phyloP scores from a whole-genome alignment of 2,797 vertebrate species.

The Salarias fasciatus region DNA sequence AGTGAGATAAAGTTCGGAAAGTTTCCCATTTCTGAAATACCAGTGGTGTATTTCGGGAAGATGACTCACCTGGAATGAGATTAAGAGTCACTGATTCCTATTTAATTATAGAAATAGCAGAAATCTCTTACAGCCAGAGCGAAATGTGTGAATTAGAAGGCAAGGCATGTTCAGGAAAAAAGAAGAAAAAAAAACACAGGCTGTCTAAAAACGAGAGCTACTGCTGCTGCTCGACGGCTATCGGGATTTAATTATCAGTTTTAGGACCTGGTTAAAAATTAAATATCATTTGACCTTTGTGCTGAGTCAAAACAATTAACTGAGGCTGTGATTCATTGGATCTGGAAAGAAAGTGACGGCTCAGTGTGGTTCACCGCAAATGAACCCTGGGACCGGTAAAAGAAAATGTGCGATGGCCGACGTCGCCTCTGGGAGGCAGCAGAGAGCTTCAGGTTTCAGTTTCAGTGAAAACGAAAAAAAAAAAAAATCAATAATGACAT shows the following conservation, averaged over 20 bases:
- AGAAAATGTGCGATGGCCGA: no score
- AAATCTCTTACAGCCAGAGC: conserved; percentile 28
- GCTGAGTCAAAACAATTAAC: conserved; percentile 20
- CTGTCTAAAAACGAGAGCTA: conserved; percentile 16
- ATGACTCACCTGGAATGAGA: conserved; percentile 42
- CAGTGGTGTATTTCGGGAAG: conserved; percentile 33
- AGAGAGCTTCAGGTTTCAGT: no score
- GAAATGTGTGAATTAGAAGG: conserved; percentile 46
- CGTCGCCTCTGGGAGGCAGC: no score
- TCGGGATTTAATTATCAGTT: conserved; percentile 30
- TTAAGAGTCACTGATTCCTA: conserved; percentile 34
- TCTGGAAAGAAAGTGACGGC: neutral
- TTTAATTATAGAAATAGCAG: conserved; percentile 49
- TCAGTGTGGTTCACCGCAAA: neutral
- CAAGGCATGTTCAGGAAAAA: conserved; percentile 26
- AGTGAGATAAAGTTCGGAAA: no score
- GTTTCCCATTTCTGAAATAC: no score
- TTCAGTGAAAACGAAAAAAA: no score
- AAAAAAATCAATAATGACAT: no score
- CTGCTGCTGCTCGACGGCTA: conserved; percentile 14
- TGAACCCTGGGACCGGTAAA: no score
- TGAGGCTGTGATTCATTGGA: neutral
- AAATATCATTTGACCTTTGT: conserved; percentile 17
- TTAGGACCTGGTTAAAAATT: conserved; percentile 4
- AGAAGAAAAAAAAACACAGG: conserved; percentile 11